Evolutionary conservation across 2,797 vertebrate genomes (phyloP).

Genomic region (Monodelphis domestica): DNA sequence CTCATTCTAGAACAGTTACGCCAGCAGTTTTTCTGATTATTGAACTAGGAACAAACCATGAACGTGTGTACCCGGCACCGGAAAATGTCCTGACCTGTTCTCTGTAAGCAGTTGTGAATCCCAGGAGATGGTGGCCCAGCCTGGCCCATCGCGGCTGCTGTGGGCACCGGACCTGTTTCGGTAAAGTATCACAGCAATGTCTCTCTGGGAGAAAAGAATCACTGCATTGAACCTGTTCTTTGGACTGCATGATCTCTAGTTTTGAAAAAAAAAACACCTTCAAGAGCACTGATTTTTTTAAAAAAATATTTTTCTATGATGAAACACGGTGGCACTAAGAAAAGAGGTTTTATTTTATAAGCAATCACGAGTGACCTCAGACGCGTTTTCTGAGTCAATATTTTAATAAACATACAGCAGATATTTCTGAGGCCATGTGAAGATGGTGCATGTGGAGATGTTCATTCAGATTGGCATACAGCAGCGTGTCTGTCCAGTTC

Average conservation of each 20-base stretch:
- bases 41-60: slow-evolving; percentile 15
- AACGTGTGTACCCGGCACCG: not conserved
- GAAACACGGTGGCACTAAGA: slow-evolving; percentile 72
- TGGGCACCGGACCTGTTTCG: not conserved
- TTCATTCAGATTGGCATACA: slow-evolving; percentile 65
- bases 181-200: not conserved
- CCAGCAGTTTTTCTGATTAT: slow-evolving; percentile 60
- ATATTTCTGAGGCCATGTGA: slow-evolving; percentile 48
- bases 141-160: not conserved
- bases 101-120: not conserved
- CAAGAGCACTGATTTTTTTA: slow-evolving; percentile 70
- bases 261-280: slow-evolving; percentile 56
- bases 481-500: slow-evolving; percentile 73
- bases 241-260: not conserved
- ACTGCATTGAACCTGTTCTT: slow-evolving; percentile 10
- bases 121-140: not conserved
- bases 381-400: slow-evolving; percentile 53
- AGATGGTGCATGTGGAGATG: slow-evolving; percentile 68
- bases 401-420: slow-evolving; percentile 69
- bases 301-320: slow-evolving; percentile 72
- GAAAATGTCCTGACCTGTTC: slow-evolving; percentile 23
- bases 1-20: slow-evolving; percentile 19
- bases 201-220: not conserved
- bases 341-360: slow-evolving; percentile 85
- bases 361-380: slow-evolving; percentile 73